Conservation (phyloP, 2,888 invertebrate species). For the Microplitis manilae region DNA sequence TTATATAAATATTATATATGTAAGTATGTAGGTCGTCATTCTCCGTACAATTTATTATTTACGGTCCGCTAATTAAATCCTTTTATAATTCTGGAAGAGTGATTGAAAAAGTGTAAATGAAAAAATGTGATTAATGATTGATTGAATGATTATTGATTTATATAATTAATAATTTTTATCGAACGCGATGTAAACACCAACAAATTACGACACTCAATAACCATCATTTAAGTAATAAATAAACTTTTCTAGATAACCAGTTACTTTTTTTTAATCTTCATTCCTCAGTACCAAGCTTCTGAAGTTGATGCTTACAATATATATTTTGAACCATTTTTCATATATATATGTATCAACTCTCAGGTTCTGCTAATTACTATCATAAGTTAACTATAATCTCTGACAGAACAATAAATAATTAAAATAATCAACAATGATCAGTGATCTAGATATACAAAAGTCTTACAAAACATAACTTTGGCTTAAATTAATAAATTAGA, state of each 20-base stretch:
- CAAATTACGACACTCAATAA: conserved; percentile 56
- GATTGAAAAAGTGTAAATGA: conserved; percentile 61
- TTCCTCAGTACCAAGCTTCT: neutral
- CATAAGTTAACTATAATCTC: neutral
- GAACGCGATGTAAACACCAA: conserved; percentile 42
- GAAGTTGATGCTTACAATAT: neutral
- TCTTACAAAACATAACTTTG: neutral
- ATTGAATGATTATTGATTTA: conserved; percentile 57
- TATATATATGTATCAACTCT: too few relatives aligned
- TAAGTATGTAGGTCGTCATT: conserved; percentile 59
- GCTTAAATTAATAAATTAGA: neutral
- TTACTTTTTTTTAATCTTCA: conserved; percentile 47
- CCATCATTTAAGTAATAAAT: conserved; percentile 64
- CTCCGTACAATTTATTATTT: conserved; percentile 39
- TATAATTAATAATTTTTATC: conserved; percentile 61
- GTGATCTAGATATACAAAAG: neutral
- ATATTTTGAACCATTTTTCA: neutral
- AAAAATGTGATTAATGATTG: conserved; percentile 51
- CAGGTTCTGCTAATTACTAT: neutral
- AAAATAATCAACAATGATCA: neutral
- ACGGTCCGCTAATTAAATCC: conserved; percentile 23
- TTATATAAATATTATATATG: conserved; percentile 62
- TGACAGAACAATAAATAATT: neutral
- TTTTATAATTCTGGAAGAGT: conserved; percentile 47
- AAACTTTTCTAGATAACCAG: conserved; percentile 65